phyloP scores from a whole-genome alignment of 2,113 vertebrate genomes.

The Ovibos moschatus region DNA sequence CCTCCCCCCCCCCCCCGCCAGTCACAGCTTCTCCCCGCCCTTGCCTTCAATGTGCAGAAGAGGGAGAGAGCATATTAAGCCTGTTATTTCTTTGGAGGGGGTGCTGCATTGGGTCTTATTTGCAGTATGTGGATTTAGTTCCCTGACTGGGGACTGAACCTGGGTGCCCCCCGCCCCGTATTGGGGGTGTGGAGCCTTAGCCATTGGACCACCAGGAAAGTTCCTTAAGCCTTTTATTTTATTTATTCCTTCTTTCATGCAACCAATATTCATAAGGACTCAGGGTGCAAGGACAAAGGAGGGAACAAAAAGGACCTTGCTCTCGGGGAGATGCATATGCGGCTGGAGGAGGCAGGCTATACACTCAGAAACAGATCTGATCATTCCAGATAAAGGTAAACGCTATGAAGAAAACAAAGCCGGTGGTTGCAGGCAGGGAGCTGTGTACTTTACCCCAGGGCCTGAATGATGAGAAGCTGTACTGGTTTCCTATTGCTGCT shows the following conservation, averaged over 20 bases:
- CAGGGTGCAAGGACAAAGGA: neutral
- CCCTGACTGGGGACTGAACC: neutral
- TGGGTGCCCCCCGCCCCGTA: neutral
- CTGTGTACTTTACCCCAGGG: neutral
- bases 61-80: neutral
- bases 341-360: neutral
- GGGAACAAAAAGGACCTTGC: neutral
- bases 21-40: neutral
- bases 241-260: neutral
- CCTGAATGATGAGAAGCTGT: neutral
- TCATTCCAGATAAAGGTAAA: neutral
- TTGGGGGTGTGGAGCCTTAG: neutral
- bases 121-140: neutral
- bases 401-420: neutral
- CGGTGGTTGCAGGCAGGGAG: too few relatives aligned
- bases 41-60: neutral
- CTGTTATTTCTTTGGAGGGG: neutral
- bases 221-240: neutral
- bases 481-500: neutral
- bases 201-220: neutral
- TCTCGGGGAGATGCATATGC: rapidly evolving
- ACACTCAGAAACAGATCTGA: neutral
- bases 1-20: neutral
- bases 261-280: neutral
- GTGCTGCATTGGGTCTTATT: neutral